phyloP scores from a whole-genome alignment of 2,797 vertebrate genomes.

The Rhinophrynus dorsalis region DNA sequence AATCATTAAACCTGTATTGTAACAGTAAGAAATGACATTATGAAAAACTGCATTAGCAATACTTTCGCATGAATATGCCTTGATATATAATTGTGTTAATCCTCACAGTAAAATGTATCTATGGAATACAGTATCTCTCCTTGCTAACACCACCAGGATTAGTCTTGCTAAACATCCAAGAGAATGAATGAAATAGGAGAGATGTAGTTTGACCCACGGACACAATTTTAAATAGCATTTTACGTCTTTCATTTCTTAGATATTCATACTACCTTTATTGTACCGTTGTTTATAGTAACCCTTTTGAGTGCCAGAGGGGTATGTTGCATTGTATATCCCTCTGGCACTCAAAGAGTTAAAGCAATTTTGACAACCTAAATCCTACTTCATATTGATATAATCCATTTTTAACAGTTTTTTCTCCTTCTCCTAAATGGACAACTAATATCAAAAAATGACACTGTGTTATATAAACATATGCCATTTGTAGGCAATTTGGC shows the following conservation, averaged over 20 bases:
- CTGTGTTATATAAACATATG: too few species aligned
- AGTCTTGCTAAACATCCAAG: background rate
- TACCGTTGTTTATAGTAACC: slow-evolving; percentile 11
- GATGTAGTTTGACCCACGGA: background rate
- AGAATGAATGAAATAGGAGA: background rate
- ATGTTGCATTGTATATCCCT: too few species aligned
- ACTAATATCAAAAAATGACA: too few species aligned
- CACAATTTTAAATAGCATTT: background rate
- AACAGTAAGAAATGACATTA: background rate
- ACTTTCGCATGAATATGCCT: slow-evolving; percentile 1
- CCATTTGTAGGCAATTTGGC: too few species aligned
- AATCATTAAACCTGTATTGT: slow-evolving; percentile 1
- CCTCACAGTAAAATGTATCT: too few species aligned
- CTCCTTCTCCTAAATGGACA: too few species aligned
- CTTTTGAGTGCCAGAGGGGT: too few species aligned
- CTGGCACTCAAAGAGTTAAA: too few species aligned
- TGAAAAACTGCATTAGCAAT: background rate
- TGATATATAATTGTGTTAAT: slow-evolving; percentile 4
- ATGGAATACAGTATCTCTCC: background rate
- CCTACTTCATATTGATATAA: slow-evolving; percentile 30
- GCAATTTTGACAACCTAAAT: slow-evolving; percentile 15
- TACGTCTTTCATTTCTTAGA: background rate
- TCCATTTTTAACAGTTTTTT: too few species aligned
- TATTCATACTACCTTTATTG: slow-evolving; percentile 6
- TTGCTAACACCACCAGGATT: background rate